phyloP scores from a whole-genome alignment of 37 sponge, comb jelly and placozoan species.

The Halisarca cf. caerulea region DNA sequence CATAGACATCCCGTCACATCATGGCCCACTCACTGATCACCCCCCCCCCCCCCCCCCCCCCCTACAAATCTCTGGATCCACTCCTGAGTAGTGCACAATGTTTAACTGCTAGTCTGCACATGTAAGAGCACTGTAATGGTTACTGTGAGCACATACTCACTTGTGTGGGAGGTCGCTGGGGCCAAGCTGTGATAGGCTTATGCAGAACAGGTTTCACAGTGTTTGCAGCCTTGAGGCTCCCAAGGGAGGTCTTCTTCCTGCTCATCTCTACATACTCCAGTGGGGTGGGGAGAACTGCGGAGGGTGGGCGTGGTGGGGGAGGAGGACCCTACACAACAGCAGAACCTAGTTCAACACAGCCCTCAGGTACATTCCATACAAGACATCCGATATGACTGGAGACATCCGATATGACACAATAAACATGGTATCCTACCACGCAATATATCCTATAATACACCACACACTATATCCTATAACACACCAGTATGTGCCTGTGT shows the following conservation, averaged over 20 bases:
- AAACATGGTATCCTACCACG: too few species aligned
- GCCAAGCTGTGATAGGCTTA: conserved; percentile 36
- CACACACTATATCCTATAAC: too few species aligned
- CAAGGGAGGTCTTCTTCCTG: conserved; percentile 33
- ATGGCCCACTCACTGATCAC: too few species aligned
- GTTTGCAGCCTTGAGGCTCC: conserved; percentile 44
- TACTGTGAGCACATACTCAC: conserved; percentile 29
- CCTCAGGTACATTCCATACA: too few species aligned
- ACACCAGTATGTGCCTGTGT: too few species aligned
- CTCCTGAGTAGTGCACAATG: neutral
- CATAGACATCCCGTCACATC: too few species aligned
- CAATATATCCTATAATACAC: too few species aligned
- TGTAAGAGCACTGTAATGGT: neutral
- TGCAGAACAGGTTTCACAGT: conserved; percentile 50
- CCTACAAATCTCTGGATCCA: too few species aligned
- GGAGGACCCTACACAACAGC: conserved; percentile 59
- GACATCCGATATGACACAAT: too few species aligned
- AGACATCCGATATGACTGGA: too few species aligned
- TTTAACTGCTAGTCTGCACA: neutral
- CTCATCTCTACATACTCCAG: conserved; percentile 54
- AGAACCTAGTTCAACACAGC: too few species aligned
- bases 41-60: too few species aligned
- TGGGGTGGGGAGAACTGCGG: conserved; percentile 68
- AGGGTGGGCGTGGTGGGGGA: conserved; percentile 62
- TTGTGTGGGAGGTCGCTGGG: conserved; percentile 49